Evolutionary conservation across 2,888 invertebrate species (phyloP), one percentile per base, ranked within the genome.

Genomic region (Alloscopus bannaensis): DNA sequence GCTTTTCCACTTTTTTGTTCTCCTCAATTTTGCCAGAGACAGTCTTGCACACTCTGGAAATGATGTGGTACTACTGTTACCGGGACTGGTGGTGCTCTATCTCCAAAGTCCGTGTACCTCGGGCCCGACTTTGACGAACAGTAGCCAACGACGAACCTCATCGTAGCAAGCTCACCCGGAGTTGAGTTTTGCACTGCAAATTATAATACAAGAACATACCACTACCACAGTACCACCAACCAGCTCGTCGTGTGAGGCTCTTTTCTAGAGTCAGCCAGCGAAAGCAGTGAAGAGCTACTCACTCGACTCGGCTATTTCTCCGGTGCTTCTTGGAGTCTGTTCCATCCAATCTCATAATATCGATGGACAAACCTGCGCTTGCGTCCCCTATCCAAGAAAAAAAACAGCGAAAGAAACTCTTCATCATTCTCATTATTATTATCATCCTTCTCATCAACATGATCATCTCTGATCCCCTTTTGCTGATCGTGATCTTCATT

Each of bases 291-390:
- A 59, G 60, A 31, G 50, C 52, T 64, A 55, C 73, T 57, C 57
- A 45, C 36, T 59, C 70, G 8, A 36, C 68, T 75, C 75, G 75
- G 75, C 75, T 65, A 66, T 47, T 75, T 75, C 73, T 75, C 73
- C 73, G 73, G 73, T 75, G 73, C 66, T 75, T 45, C 24, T 65
- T 60, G 68, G 75, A 75, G 68, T 76, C 76, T 76, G 76, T 76
- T 76, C 65, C 59, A 69, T 81, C 78, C 81, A 73, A 81, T 81
- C 81, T 73, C 77, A 73, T 81, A 78, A 24, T 52, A 52, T 81
- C 75, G 81, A 81, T 81, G 75, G 60, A 31, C 69, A 45, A 60
- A 47, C 73, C 36, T 78, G 81, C 81, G 78, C 81, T 70, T 73
- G 81, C 81, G 81, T 81, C 71, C 60, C 80, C 42, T 42, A 26